Conservation (phyloP, 2,797 vertebrate genomes). For the Acrocephalus scirpaceus region DNA sequence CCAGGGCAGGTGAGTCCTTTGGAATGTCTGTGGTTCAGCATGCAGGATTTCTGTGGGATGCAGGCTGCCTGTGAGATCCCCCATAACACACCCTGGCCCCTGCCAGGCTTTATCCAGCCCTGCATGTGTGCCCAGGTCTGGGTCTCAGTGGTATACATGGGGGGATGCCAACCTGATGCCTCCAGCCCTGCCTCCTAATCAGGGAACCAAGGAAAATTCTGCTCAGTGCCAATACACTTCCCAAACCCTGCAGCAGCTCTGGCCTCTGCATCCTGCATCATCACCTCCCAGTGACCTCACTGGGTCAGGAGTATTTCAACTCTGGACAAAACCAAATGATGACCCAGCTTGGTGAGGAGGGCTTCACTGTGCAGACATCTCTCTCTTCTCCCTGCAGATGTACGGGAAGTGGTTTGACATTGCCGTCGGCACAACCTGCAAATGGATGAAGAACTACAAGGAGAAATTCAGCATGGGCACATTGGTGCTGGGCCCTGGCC, state of each 20-base stretch:
- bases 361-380: fast-evolving
- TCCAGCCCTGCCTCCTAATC: background rate
- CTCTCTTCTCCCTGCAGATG: conserved; percentile 75
- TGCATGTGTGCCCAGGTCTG: background rate
- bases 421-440: conserved; percentile 79
- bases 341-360: background rate
- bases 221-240: background rate
- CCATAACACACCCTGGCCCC: fast-evolving
- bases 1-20: fast-evolving
- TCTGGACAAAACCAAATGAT: background rate
- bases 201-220: background rate
- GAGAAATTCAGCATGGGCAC: conserved; percentile 77
- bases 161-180: background rate
- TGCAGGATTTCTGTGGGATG: background rate
- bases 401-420: conserved; percentile 90
- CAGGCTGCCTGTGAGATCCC: background rate
- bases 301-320: background rate
- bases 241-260: background rate
- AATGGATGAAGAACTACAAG: conserved; percentile 69
- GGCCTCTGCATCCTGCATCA: background rate
- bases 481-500: conserved; percentile 71
- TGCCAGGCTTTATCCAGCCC: background rate
- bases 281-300: background rate
- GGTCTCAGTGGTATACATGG: fast-evolving
- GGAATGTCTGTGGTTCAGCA: background rate